Evolutionary conservation across 2,797 vertebrate genomes (phyloP), one percentile per base, ranked within the genome.

Genomic region (Petrocephalus schoutedeni): DNA sequence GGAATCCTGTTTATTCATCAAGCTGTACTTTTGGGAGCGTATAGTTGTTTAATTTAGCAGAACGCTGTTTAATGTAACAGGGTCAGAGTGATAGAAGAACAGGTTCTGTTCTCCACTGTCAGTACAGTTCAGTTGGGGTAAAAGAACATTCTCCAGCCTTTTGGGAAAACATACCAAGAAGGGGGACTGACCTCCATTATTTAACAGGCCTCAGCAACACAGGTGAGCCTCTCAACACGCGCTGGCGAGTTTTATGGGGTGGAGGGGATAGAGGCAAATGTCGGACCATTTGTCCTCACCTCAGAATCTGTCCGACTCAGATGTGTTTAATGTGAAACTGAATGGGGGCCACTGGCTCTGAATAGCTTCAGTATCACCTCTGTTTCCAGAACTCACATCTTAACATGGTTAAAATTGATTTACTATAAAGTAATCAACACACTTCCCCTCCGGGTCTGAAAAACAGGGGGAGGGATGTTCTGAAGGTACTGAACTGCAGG

Each of bases 341-440:
- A 56, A 85, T 56, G 23, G 49, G 12, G 51, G n/a, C 23, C 9
- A 54, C 21, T 19, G 23, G 41, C n/a, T 32, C 32, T 4, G 12
- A 74, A 19, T 0, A 36, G 67, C 5, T 74, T 67, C 4, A 61
- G 59, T 21, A 58, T 9, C 51, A 82, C 23, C 23, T 61, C 87
- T 53, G 56, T 51, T 59, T 87, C 4, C 53, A 87, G 53, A 36
- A 59, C 57, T 88, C 32, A 14, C 36, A 61, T 49, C 32, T 6
- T 77, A 32, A 45, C 21, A 61, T 64, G 54, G 28, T 57, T 45
- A 67, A 88, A 84, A 67, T 7, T 14, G 57, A 88, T 84, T 88
- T 67, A 84, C n/a, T 51, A 59, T 1, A 28, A 21, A 51, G 87
- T 61, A 64, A 28, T 84, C 54, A 88, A 53, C 57, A 87, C 56